Conservation (phyloP, 2,888 invertebrate genomes). For the Clitarchus hookeri region DNA sequence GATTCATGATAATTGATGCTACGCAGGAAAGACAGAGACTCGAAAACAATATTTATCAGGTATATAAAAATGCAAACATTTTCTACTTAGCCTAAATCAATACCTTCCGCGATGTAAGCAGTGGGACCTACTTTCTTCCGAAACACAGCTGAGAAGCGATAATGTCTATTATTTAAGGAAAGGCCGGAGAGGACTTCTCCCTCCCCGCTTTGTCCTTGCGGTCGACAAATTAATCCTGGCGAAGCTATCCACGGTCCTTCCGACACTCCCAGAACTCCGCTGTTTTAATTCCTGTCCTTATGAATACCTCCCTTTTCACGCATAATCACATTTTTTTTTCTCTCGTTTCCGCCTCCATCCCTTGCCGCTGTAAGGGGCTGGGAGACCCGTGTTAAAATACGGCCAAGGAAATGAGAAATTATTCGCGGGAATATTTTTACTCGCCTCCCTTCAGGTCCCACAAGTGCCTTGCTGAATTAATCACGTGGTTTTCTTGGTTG, state of each 20-base stretch:
- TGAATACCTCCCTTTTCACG: slow-evolving; percentile 4
- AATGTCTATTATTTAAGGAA: neutral
- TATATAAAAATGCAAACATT: too few species aligned
- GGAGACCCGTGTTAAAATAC: slow-evolving; percentile 7
- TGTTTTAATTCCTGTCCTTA: neutral
- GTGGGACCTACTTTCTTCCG: neutral
- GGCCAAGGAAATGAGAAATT: slow-evolving; percentile 1
- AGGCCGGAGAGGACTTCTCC: neutral
- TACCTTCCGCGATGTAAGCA: too few species aligned
- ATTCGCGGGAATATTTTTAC: neutral
- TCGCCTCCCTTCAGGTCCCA: neutral
- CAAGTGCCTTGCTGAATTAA: slow-evolving; percentile 14
- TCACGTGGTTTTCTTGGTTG: neutral
- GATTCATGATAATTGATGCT: too few species aligned
- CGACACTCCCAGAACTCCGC: neutral
- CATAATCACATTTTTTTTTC: neutral
- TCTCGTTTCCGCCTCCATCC: neutral
- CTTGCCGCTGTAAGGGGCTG: neutral
- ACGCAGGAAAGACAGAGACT: too few species aligned
- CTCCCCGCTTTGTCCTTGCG: neutral
- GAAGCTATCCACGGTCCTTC: neutral
- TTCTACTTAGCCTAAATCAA: too few species aligned
- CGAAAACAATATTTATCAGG: too few species aligned
- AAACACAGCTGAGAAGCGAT: neutral
- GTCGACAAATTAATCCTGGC: neutral